Base-by-base conservation (phyloP, 2,113 vertebrate genomes). In the Dermatemys mawii region DNA sequence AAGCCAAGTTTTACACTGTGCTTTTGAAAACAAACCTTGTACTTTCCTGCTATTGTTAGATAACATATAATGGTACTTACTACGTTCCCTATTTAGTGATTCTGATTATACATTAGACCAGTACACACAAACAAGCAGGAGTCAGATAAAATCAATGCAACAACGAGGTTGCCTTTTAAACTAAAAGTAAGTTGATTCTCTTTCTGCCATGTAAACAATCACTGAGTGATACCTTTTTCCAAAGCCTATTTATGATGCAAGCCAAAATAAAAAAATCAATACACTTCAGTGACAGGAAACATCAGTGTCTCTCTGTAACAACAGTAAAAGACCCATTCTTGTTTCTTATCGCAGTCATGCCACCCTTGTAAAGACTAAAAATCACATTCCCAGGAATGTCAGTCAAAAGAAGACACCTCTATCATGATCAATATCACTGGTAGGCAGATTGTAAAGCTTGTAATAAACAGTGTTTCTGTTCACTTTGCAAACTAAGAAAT, bases 81-180 rank as follows among this genome's bases (percentile, higher is more conserved):
- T 48, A 38, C 29, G 51, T 88, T 96, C 91, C 94, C 93, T 93
- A 7, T 53, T 97, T 91, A 97, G 92, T 41, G 84, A 87, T 93
- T 97, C 96, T 92, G 93, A 97, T 98, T 95, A 90, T 82, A 96
- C 92, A 87, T 97, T 93, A 96, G 94, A 97, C 96, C 97, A 93
- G 93, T 91, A 93, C 90, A 83, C 93, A 91, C 89, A 96, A 97
- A 97, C 97, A 97, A 97, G 97, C 8, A 95, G 94, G 88, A 96
- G 96, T 89, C 96, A 96, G 96, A 97, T 96, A 97, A 96, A 98
- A 98, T 97, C 98, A 97, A 98, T 97, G 96, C 48, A 78, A 89
- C 94, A 93, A 96, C 96, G 97, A 97, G 95, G 96, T 84, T 96
- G 95, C 82, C 86, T 97, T 96, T 97, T 76, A 97, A 98, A 98